phyloP scores from a whole-genome alignment of 2,888 invertebrate genomes.

The Aporophyla lueneburgensis region DNA sequence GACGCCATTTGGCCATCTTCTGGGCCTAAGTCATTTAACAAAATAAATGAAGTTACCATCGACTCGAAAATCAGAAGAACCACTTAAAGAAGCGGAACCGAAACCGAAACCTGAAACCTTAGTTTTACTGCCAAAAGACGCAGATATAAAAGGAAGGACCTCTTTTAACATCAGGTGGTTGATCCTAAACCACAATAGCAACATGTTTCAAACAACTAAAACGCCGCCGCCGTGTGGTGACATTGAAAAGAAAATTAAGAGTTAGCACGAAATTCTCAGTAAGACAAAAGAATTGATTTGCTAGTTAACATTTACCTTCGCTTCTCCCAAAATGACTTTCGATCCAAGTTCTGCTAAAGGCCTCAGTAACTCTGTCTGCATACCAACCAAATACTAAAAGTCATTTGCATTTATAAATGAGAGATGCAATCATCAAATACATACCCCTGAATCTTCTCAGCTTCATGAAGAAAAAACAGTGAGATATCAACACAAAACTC shows the following conservation, averaged over 20 bases:
- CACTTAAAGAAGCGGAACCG: too few relatives aligned
- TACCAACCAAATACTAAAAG: not conserved
- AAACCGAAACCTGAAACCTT: too few relatives aligned
- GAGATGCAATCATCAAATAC: not conserved
- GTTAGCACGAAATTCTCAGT: too few relatives aligned
- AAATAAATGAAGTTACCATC: too few relatives aligned
- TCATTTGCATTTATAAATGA: not conserved
- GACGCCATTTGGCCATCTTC: too few relatives aligned
- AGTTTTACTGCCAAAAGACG: not conserved
- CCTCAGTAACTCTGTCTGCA: not conserved
- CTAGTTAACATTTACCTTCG: too few relatives aligned
- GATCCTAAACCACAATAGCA: not conserved
- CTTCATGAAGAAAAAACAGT: slow-evolving; percentile 28
- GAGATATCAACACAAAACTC: slow-evolving; percentile 49
- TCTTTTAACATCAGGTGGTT: not conserved
- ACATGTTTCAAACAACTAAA: not conserved
- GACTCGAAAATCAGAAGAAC: not conserved
- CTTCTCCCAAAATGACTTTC: not conserved
- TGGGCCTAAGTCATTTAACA: too few relatives aligned
- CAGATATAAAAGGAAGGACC: not conserved
- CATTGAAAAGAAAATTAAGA: not conserved
- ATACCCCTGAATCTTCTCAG: not conserved
- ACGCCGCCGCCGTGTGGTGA: not conserved
- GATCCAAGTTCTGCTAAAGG: not conserved
- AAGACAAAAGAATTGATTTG: not conserved